Conservation (phyloP, 1,140 invertebrate species). For the Dufourea novaeangliae region DNA sequence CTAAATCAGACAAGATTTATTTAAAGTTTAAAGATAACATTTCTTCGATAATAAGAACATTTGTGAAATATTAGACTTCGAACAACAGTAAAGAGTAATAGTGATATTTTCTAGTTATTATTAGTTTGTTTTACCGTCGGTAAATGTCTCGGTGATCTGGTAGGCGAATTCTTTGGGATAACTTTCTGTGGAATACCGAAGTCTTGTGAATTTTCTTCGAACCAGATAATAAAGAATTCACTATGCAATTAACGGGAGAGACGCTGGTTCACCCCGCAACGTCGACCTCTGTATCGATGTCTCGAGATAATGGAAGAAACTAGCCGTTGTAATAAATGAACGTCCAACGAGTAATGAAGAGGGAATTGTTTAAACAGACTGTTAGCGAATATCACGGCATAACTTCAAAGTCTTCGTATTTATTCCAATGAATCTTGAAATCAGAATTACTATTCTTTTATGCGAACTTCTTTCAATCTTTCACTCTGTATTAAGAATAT, state of each 20-base stretch:
- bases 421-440: too few relatives aligned
- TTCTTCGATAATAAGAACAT: too few relatives aligned
- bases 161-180: neutral
- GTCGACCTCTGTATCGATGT: neutral
- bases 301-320: neutral
- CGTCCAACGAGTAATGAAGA: neutral
- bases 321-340: neutral
- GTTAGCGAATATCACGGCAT: too few relatives aligned
- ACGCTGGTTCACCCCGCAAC: neutral
- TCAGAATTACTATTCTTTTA: too few relatives aligned
- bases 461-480: too few relatives aligned
- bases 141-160: neutral
- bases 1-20: neutral
- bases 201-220: neutral
- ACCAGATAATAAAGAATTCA: conserved; percentile 34
- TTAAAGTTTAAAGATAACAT: too few relatives aligned
- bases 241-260: conserved; percentile 10
- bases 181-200: neutral
- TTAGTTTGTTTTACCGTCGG: neutral
- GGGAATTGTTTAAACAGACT: too few relatives aligned
- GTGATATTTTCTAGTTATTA: neutral
- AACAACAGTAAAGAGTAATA: too few relatives aligned
- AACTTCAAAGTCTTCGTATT: too few relatives aligned
- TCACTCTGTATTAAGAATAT: too few relatives aligned
- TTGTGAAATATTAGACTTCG: too few relatives aligned